These are phyloP conservation scores for Melanchra persicariae DNA, from an alignment of 2,888 invertebrate genomes.

Conservation along the genomic window DNA sequence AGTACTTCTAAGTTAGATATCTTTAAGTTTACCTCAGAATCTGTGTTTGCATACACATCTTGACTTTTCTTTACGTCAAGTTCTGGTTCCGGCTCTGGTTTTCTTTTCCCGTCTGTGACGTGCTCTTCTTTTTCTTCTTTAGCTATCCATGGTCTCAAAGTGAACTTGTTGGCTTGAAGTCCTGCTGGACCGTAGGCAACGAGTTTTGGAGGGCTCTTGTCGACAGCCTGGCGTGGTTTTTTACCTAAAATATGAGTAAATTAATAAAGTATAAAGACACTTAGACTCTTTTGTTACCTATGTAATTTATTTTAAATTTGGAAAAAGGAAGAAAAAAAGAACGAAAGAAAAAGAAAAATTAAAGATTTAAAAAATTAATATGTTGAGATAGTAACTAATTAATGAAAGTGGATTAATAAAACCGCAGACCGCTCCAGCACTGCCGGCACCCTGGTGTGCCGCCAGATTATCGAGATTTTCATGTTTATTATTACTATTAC, in stretches of 20 bases:
- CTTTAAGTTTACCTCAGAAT: slow-evolving; percentile 69
- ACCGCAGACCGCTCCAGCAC: no score
- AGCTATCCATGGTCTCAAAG: slow-evolving; percentile 46
- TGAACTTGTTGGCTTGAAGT: slow-evolving; percentile 45
- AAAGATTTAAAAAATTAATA: no score
- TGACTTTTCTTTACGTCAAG: slow-evolving; percentile 19
- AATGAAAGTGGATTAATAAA: no score
- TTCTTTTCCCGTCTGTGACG: slow-evolving; percentile 18
- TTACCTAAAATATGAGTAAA: slow-evolving; percentile 25
- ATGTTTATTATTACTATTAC: no score
- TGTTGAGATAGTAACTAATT: no score
- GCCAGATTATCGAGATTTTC: no score
- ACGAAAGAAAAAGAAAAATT: background rate
- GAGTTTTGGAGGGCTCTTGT: slow-evolving; percentile 16
- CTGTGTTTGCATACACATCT: slow-evolving; percentile 63
- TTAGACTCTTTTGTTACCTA: no score
- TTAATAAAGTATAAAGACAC: background rate
- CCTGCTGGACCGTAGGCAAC: slow-evolving; percentile 75
- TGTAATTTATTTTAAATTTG: background rate
- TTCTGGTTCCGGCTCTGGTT: slow-evolving; percentile 33
- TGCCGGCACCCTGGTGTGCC: no score
- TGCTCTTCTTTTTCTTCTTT: slow-evolving; percentile 18
- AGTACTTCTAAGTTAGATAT: slow-evolving; percentile 57
- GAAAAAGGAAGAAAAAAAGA: background rate
- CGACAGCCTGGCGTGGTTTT: background rate